These are phyloP conservation scores for Sinotaia quadrata DNA, from an alignment of 2,888 invertebrate species.

Conservation along the genomic window DNA sequence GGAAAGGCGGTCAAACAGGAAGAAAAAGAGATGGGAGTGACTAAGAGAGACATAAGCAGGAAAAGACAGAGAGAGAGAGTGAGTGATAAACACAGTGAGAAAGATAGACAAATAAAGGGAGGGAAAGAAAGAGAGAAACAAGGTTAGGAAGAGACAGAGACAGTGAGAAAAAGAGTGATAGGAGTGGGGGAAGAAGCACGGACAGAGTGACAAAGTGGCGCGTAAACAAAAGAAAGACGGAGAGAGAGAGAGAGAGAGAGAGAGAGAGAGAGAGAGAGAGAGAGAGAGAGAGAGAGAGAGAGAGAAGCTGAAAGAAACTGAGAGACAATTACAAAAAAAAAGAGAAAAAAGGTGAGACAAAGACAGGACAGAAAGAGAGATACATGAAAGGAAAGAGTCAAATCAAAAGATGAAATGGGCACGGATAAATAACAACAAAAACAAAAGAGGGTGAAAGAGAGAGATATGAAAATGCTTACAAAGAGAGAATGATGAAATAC, in stretches of 20 bases:
- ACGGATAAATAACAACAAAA: no score
- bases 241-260: no score
- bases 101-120: background rate
- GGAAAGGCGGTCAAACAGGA: background rate
- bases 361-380: no score
- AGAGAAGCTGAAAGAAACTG: slow-evolving; percentile 6
- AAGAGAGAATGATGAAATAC: no score
- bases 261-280: no score
- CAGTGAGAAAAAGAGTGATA: background rate
- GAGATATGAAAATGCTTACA: no score
- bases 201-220: background rate
- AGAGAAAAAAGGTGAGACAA: background rate
- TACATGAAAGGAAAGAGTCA: no score
- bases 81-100: background rate
- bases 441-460: no score
- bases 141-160: background rate
- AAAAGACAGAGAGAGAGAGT: no score
- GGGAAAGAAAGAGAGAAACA: background rate
- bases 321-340: background rate
- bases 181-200: background rate
- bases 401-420: no score
- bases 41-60: no score
- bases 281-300: slow-evolving; percentile 3
- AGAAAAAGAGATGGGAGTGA: no score
- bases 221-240: background rate